Evolutionary conservation across 2,888 invertebrate species (phyloP), one percentile per base, ranked within the genome.

Genomic region (Pristionchus arcanus): DNA sequence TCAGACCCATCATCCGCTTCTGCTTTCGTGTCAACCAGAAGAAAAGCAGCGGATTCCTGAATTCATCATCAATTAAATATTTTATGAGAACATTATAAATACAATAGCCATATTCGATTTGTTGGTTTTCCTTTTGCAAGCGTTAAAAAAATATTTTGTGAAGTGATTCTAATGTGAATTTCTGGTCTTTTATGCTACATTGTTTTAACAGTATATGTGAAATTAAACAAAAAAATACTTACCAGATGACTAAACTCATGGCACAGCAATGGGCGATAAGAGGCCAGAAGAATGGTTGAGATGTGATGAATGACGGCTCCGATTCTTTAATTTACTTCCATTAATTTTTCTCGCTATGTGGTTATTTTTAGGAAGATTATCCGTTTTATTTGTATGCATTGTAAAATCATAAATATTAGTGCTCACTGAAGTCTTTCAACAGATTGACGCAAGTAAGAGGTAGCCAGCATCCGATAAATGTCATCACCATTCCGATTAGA

Each of bases 401-500:
- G 9, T 28, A 49, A 81, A 77, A 21, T 3, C 11, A 21, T 77
- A 19, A 37, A 37, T 37, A 19, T 21, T 5, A 31, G n/a, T 83
- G 91, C 94, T 93, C 83, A 94, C 94, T 93, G 90, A 94, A 95
- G 90, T 95, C 95, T 85, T 94, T 94, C 53, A 93, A 92, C 68
- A 95, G 91, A 91, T 95, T 95, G 74, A 95, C 93, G 15, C 92
- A 88, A 15, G 95, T 95, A 68, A 95, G 90, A 7, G 95, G 95
- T 28, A 94, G 88, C 94, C 95, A 95, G 90, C 95, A 94, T 31
- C 92, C 92, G 89, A 95, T 93, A 90, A 95, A 95, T 21, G 95
- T 94, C 68, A 92, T 91, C n/a, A 96, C 99, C 99, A 99, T 99
- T 1, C 98, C 97, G 66, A 93, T 93, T 31, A 93, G 89, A 86